phyloP scores from a whole-genome alignment of 2,888 invertebrate species.

The Cephonodes hylas region DNA sequence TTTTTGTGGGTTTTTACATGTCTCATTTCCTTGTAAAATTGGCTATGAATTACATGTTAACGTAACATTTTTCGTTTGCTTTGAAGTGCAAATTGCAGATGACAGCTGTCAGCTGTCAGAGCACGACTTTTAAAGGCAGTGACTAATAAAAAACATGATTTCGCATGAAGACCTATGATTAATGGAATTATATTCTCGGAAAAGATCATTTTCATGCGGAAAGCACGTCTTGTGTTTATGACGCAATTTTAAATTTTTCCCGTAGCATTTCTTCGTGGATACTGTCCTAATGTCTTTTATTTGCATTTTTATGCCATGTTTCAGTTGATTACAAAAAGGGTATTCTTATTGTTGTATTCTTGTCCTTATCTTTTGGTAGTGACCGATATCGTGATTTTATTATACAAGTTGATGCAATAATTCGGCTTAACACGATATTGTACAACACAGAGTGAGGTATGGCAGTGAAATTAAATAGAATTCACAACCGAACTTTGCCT shows the following conservation, averaged over 20 bases:
- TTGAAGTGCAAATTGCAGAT: background rate
- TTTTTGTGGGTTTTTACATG: too few species aligned
- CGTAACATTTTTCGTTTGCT: background rate
- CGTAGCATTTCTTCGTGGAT: background rate
- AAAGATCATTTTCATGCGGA: background rate
- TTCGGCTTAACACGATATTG: background rate
- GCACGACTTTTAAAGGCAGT: background rate
- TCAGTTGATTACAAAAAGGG: constrained; percentile 35
- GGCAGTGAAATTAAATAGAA: too few species aligned
- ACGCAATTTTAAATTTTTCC: background rate
- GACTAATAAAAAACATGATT: constrained; percentile 9
- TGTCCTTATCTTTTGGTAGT: background rate
- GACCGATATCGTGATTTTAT: background rate
- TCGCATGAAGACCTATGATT: background rate
- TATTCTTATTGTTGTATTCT: constrained; percentile 20
- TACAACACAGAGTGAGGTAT: too few species aligned
- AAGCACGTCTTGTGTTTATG: background rate
- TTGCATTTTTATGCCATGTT: constrained; percentile 12
- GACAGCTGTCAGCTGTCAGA: background rate
- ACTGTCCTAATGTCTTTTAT: background rate
- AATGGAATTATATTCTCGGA: background rate
- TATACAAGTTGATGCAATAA: background rate
- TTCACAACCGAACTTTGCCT: too few species aligned
- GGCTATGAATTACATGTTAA: background rate
- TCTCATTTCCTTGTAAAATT: too few species aligned